Evolutionary conservation across 2,888 invertebrate species (phyloP), one percentile per base, ranked within the genome.

Genomic region (Leucozona laternaria): DNA sequence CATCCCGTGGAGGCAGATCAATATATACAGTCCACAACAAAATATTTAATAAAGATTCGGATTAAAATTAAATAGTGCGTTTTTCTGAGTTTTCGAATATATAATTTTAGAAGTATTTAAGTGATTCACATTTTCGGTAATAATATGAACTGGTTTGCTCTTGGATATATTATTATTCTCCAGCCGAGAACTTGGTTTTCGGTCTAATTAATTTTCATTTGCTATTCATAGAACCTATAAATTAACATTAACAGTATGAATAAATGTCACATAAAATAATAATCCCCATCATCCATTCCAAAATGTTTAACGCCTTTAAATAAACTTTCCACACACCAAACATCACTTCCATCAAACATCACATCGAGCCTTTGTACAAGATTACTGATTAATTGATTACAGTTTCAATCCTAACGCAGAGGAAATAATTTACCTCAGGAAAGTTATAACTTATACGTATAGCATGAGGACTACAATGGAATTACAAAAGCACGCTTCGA

Each of bases 381-480:
- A 71, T 86, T 82, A 75, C 78, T 79, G 78, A 79, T 82, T 82
- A 86, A 86, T 86, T 86, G 78, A 75, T 82, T 86, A 86, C 71
- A 64, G 78, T 64, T 71, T 57, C 50, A 86, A 79, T 79, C 71
- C 73, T 53, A 55, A 66, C 50, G 58, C 40, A 70, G 45, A 64
- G 53, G 45, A 79, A 64, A 82, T 79, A 76, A 86, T 53, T 86
- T 70, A 82, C 55, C 86, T 58, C 25, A 45, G 53, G 53, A 55
- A 82, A 86, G 82, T 79, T 86, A 79, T 86, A 72, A 86, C 43
- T 82, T 79, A 86, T 76, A 71, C n/a, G 79, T 53, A 58, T 25
- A 3, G n/a, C n/a, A n/a, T 28, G 4, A 71, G 71, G 70, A 82
- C 82, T 82, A 70, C 82, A 75, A 62, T 73, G 64, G 82, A 82